Conservation (phyloP, 2,888 invertebrate species). For the Nomada fabriciana region DNA sequence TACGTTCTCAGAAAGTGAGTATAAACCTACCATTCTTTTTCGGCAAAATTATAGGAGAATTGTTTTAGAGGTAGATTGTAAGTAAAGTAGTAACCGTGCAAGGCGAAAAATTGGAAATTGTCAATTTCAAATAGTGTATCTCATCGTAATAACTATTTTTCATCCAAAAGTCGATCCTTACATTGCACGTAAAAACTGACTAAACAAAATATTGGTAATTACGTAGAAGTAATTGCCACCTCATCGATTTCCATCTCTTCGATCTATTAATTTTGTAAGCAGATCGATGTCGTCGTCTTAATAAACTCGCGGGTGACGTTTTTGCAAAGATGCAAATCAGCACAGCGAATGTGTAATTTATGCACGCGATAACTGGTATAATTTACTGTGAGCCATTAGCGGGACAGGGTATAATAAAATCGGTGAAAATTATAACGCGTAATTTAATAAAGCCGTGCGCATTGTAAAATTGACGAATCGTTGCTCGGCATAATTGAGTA, state of each 20-base stretch:
- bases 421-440: slow-evolving; percentile 36
- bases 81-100: too few relatives aligned
- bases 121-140: too few relatives aligned
- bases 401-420: slow-evolving; percentile 35
- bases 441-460: slow-evolving; percentile 42
- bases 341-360: slow-evolving; percentile 37
- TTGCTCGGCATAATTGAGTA: slow-evolving; percentile 14
- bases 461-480: slow-evolving; percentile 25
- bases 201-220: too few relatives aligned
- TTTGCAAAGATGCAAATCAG: slow-evolving; percentile 41
- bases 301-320: slow-evolving; percentile 22
- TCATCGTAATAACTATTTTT: too few relatives aligned
- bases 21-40: too few relatives aligned
- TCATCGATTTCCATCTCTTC: not conserved
- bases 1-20: too few relatives aligned
- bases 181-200: too few relatives aligned
- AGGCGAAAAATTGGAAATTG: too few relatives aligned
- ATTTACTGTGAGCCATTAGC: slow-evolving; percentile 30
- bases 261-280: not conserved
- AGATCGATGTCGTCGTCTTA: slow-evolving; percentile 22
- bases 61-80: too few relatives aligned
- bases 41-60: too few relatives aligned
- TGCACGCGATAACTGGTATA: slow-evolving; percentile 36
- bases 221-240: too few relatives aligned
- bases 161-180: too few relatives aligned